Conservation (phyloP, 2,888 invertebrate genomes). For the Polydrusus tereticollis region DNA sequence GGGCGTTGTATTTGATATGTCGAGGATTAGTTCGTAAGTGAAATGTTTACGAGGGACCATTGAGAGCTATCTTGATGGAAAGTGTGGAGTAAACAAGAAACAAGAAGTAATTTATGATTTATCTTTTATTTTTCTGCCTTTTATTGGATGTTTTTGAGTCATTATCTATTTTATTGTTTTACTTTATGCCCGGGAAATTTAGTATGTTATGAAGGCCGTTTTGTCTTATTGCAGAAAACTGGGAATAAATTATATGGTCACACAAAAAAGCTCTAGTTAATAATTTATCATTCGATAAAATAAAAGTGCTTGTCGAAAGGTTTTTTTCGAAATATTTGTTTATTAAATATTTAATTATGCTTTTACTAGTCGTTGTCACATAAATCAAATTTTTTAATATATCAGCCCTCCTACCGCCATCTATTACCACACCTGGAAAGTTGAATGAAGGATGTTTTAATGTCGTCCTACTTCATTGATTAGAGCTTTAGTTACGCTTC, state of each 20-base stretch:
- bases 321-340: too few species aligned
- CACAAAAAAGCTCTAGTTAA: too few species aligned
- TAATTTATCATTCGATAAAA: too few species aligned
- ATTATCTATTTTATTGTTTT: background rate
- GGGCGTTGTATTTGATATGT: background rate
- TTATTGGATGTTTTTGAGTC: background rate
- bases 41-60: constrained; percentile 9
- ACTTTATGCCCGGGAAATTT: too few species aligned
- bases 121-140: background rate
- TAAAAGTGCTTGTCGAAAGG: too few species aligned
- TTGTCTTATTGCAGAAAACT: too few species aligned
- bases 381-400: too few species aligned
- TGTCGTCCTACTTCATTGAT: background rate
- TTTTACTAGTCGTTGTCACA: too few species aligned
- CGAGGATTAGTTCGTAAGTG: constrained; percentile 10
- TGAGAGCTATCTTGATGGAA: constrained; percentile 2
- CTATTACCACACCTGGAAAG: background rate
- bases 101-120: background rate
- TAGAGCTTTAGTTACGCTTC: background rate
- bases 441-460: background rate
- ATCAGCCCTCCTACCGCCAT: background rate
- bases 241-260: too few species aligned
- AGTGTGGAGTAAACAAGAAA: background rate
- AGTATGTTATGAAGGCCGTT: too few species aligned
- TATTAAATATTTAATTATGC: too few species aligned